Evolutionary conservation across 2,797 vertebrate species (phyloP), one percentile per base, ranked within the genome.

Genomic region (Taenioides sp.): DNA sequence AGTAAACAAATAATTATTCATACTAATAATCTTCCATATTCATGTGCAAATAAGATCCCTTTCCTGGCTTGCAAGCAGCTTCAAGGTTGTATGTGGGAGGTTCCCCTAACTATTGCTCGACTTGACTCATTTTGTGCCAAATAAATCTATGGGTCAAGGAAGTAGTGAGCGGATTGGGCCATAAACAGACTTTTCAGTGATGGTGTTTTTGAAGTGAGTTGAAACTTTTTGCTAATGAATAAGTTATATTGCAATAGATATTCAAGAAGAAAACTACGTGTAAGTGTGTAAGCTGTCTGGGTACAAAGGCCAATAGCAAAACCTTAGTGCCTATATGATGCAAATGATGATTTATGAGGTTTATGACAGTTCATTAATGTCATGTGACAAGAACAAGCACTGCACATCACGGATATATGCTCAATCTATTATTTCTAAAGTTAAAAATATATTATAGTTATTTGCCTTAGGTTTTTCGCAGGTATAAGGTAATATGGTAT

Each of bases 1-100:
- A 84, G 90, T 93, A 93, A 94, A 94, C 93, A 94, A 93, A 93
- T 93, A 89, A 94, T 93, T 92, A 94, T 94, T 91, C 88, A 91
- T 89, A 93, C 93, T 92, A 93, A 93, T 93, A 90, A 92, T 92
- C 88, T 92, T 89, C 87, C 86, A 88, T 89, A 92, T 94, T 93
- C 88, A 91, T 92, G 91, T 88, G 91, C 89, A 87, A 91, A 92
- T 91, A 91, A 84, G 88, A 87, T 85, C 76, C 82, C 76, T 83
- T 50, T 89, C 83, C 86, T 88, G 88, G 87, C 88, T 85, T 90
- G 84, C 89, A 66, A 88, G 88, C 80, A 78, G 88, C 89, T 91
- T 86, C 90, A 88, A 92, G 90, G 91, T 89, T 92, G 90, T 85
- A 89, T 87, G 91, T 91, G 84, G 88, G 89, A 91, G 90, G 88